A percentile compares a stretch with the other conserved stretches of the same genome.
Conservation (phyloP, 2,797 vertebrate species). For the Acanthiza pusilla region DNA sequence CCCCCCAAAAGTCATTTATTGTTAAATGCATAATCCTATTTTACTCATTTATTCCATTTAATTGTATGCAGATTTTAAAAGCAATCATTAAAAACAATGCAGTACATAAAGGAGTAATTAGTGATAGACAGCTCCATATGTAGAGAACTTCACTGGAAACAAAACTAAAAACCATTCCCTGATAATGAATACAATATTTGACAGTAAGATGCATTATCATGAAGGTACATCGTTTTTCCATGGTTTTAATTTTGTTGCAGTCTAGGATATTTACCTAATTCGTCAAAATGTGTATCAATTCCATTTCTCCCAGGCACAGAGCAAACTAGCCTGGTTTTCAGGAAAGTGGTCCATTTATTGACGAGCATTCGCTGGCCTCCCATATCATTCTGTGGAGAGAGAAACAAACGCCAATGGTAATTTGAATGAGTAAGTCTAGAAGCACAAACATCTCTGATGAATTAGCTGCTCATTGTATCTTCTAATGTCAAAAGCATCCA, state of each 20-base stretch:
- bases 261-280: constrained; percentile 81
- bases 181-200: neutral
- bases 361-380: constrained; percentile 94
- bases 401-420: neutral
- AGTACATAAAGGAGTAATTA: neutral
- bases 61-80: neutral
- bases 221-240: neutral
- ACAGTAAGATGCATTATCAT: neutral
- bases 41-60: neutral
- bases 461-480: neutral
- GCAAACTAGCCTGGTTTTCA: constrained; percentile 91
- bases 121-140: neutral
- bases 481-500: neutral
- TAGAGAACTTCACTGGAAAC: neutral
- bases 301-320: constrained; percentile 90
- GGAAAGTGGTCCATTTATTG: constrained; percentile 94
- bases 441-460: constrained; percentile 1
- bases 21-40: neutral
- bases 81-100: neutral
- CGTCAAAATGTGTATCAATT: constrained; percentile 94
- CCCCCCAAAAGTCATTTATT: neutral
- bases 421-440: constrained; percentile 5
- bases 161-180: neutral
- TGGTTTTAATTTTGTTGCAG: neutral
- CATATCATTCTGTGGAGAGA: constrained; percentile 84